These are phyloP conservation scores for Calephelis nemesis DNA, from an alignment of 1,140 invertebrate genomes.

Conservation along the genomic window DNA sequence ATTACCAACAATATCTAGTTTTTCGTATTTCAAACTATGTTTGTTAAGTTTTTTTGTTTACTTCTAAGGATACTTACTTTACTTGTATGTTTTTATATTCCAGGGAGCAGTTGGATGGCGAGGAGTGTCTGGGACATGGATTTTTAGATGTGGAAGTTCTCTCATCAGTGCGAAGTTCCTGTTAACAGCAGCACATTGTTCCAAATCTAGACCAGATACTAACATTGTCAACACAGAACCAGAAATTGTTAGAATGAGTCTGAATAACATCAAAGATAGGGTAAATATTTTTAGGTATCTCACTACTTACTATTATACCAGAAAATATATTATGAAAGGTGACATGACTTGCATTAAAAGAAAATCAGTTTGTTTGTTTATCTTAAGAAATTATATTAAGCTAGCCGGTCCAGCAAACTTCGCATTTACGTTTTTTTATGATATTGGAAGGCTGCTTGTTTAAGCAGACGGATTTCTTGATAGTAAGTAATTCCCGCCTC, in stretches of 20 bases:
- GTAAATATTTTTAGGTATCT: conserved; percentile 20
- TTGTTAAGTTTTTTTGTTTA: background rate
- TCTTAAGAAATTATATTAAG: no score
- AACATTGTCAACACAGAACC: conserved; percentile 21
- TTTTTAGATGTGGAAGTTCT: conserved; percentile 50
- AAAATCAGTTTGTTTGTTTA: no score
- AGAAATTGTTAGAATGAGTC: conserved; percentile 36
- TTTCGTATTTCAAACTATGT: background rate
- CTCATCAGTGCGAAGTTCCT: conserved; percentile 48
- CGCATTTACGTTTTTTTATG: no score
- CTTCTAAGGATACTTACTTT: background rate
- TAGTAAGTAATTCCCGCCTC: no score
- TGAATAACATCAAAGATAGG: conserved; percentile 29
- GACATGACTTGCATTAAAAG: no score
- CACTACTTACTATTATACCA: conserved; percentile 11
- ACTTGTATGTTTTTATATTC: background rate
- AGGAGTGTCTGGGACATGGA: conserved; percentile 33
- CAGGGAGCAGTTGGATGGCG: conserved; percentile 48
- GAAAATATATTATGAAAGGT: no score
- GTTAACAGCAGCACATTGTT: conserved; percentile 46
- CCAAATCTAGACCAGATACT: conserved; percentile 21
- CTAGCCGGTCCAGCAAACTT: no score
- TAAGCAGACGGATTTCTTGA: no score
- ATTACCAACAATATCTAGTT: no score
- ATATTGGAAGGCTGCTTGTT: no score